A percentile compares a stretch with the other conserved stretches of the same genome.
phyloP scores from a whole-genome alignment of 2,797 vertebrate genomes.

The Odontamblyopus lacepedii region DNA sequence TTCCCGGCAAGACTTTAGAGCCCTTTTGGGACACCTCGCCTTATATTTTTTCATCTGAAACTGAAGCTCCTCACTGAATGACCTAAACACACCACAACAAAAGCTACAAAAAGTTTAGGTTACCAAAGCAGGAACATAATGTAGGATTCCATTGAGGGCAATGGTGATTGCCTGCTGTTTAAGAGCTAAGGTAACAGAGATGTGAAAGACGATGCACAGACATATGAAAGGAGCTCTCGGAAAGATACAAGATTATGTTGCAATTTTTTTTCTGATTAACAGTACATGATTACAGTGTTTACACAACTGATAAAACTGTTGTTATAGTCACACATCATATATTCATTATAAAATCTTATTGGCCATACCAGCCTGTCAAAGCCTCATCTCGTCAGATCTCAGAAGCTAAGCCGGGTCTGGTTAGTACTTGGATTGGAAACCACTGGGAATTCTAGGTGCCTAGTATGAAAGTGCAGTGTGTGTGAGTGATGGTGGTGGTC shows the following conservation, averaged over 20 bases:
- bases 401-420: too few relatives aligned
- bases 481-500: too few relatives aligned
- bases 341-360: too few relatives aligned
- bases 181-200: not conserved
- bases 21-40: not conserved
- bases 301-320: not conserved
- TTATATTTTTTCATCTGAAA: not conserved
- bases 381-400: too few relatives aligned
- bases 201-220: not conserved
- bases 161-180: not conserved
- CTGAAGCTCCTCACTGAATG: not conserved
- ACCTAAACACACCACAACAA: conserved; percentile 8
- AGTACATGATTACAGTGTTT: not conserved
- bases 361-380: too few relatives aligned
- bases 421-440: too few relatives aligned
- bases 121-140: not conserved
- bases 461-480: too few relatives aligned
- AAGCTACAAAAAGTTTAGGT: conserved; percentile 4
- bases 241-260: not conserved
- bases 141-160: not conserved
- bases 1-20: not conserved
- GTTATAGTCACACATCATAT: not conserved
- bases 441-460: too few relatives aligned
- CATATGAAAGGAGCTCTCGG: not conserved
- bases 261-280: not conserved